Evolutionary conservation across 2,888 invertebrate species (phyloP).

Genomic region (Patella ulyssiponensis): DNA sequence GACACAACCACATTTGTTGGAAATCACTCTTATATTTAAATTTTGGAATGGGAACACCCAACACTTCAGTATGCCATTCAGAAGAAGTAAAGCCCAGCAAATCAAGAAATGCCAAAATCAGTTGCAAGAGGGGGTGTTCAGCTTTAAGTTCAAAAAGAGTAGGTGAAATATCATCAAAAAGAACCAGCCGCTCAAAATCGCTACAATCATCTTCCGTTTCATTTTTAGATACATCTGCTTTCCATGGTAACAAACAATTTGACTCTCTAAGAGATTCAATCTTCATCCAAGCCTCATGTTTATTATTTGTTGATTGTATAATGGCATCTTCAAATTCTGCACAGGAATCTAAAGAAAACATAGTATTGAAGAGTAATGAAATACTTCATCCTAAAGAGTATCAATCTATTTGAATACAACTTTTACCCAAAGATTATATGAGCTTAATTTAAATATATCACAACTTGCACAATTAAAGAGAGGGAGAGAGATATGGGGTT

Average conservation of each 20-base stretch:
- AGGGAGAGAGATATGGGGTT: no score
- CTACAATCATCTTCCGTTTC: slow-evolving; percentile 71
- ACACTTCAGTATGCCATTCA: background rate
- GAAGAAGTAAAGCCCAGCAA: background rate
- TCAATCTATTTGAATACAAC: no score
- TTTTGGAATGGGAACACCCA: background rate
- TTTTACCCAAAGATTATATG: background rate
- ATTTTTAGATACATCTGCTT: slow-evolving; percentile 55
- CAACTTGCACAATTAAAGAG: no score
- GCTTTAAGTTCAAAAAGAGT: slow-evolving; percentile 52
- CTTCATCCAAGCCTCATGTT: slow-evolving; percentile 64
- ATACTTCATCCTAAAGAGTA: no score
- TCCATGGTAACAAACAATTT: slow-evolving; percentile 71
- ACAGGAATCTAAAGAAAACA: slow-evolving; percentile 39
- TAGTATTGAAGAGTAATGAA: no score
- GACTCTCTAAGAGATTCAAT: slow-evolving; percentile 67
- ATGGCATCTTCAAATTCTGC: slow-evolving; percentile 56
- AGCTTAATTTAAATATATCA: background rate
- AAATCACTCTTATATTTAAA: background rate
- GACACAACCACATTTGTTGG: background rate
- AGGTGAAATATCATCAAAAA: slow-evolving; percentile 69
- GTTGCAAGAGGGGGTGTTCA: background rate
- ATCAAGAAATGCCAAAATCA: slow-evolving; percentile 37
- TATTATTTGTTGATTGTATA: slow-evolving; percentile 38
- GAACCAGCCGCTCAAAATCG: slow-evolving; percentile 71